Evolutionary conservation across 64 coral and sea anemone genomes (phyloP).

Genomic region (Actinia tenebrosa): DNA sequence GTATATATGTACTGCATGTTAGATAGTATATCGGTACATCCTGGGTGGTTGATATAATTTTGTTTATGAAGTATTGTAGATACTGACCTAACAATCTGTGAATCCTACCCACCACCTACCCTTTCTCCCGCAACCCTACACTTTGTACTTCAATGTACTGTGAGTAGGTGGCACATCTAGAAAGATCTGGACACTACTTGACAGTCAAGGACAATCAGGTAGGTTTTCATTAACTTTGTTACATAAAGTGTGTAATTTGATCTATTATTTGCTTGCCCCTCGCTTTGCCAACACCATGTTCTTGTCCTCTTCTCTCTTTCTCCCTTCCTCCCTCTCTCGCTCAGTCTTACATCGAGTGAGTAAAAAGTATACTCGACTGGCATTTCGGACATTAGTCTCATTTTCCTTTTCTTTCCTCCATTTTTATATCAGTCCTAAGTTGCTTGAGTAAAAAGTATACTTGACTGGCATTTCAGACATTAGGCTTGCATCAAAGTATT

Average conservation of each 20-base stretch:
- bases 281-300: too few relatives aligned
- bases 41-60: slow-evolving; percentile 37
- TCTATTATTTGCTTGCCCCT: not conserved
- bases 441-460: too few relatives aligned
- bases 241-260: not conserved
- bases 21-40: not conserved
- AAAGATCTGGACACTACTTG: slow-evolving; percentile 99
- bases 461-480: too few relatives aligned
- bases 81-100: slow-evolving; percentile 94
- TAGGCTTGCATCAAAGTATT: too few relatives aligned
- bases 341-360: too few relatives aligned
- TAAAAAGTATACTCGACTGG: too few relatives aligned
- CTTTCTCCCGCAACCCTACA: slow-evolving; percentile 22
- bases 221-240: not conserved
- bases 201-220: slow-evolving; percentile 99
- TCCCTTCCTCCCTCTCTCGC: too few relatives aligned
- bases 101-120: slow-evolving; percentile 65
- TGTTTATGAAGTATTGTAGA: slow-evolving; percentile 87
- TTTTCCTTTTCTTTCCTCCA: not conserved
- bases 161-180: slow-evolving; percentile 98
- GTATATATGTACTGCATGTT: not conserved
- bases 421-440: not conserved
- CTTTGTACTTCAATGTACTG: slow-evolving; percentile 66
- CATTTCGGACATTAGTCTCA: too few relatives aligned
- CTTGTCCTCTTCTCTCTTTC: too few relatives aligned